phyloP scores from a whole-genome alignment of 2,888 invertebrate genomes.

The Hirtodrosophila duncani region DNA sequence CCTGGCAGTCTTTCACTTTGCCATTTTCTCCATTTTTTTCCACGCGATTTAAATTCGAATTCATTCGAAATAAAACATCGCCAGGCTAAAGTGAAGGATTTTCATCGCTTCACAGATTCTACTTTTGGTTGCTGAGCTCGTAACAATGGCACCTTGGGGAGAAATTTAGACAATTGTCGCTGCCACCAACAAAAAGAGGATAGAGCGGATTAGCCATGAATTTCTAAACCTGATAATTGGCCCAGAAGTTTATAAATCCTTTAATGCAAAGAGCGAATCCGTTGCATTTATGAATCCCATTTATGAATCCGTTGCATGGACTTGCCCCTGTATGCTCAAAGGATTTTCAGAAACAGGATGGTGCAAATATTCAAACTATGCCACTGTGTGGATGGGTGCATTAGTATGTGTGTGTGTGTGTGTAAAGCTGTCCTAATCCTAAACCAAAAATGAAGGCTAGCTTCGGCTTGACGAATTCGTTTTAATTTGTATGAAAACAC shows the following conservation, averaged over 20 bases:
- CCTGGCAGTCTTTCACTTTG: slow-evolving; percentile 26
- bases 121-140: not conserved
- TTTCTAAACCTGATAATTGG: slow-evolving; percentile 26
- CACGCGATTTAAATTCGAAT: slow-evolving; percentile 48
- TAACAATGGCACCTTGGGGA: slow-evolving; percentile 28
- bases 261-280: too few relatives aligned
- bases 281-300: too few relatives aligned
- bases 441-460: too few relatives aligned
- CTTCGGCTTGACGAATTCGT: too few relatives aligned
- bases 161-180: slow-evolving; percentile 32
- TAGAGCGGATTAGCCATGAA: slow-evolving; percentile 31
- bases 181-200: slow-evolving; percentile 27
- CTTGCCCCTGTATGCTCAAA: slow-evolving; percentile 27
- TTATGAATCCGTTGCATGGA: slow-evolving; percentile 37
- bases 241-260: too few relatives aligned
- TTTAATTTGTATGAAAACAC: too few relatives aligned
- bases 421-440: too few relatives aligned
- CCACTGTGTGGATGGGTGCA: too few relatives aligned
- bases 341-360: slow-evolving; percentile 41
- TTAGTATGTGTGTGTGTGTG: too few relatives aligned
- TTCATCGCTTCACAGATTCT: slow-evolving; percentile 14
- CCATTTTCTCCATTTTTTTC: slow-evolving; percentile 37
- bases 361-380: slow-evolving; percentile 51
- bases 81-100: too few relatives aligned
- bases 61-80: slow-evolving; percentile 34